Evolutionary conservation across 2,113 vertebrate genomes (phyloP).

Genomic region (Psammodynastes pulverulentus): DNA sequence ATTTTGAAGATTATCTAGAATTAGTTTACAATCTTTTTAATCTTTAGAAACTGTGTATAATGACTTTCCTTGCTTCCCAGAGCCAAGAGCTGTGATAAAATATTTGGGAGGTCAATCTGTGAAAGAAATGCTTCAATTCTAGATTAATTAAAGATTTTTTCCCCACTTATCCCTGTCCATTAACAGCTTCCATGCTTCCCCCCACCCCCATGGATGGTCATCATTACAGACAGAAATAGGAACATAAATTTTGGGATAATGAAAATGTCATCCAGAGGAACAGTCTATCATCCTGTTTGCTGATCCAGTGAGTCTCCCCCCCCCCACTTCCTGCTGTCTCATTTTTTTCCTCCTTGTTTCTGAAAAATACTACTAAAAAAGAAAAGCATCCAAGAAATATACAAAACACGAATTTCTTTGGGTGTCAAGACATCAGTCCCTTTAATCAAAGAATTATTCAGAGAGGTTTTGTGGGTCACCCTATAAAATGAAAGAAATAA

Average conservation of each 20-base stretch:
- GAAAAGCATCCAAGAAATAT: slow-evolving; percentile 5
- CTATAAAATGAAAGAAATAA: background rate
- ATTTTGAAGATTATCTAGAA: slow-evolving; percentile 74
- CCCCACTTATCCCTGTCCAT: slow-evolving; percentile 80
- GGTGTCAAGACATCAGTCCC: background rate
- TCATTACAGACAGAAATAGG: slow-evolving; percentile 90
- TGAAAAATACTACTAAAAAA: slow-evolving; percentile 43
- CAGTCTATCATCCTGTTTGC: slow-evolving; percentile 77
- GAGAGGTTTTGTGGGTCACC: background rate
- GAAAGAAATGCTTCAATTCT: slow-evolving; percentile 71
- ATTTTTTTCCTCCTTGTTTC: slow-evolving; percentile 53
- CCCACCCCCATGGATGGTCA: slow-evolving; percentile 74
- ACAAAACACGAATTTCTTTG: background rate
- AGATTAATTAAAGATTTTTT: slow-evolving; percentile 85
- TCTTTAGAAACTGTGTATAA: slow-evolving; percentile 74
- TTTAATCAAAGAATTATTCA: background rate
- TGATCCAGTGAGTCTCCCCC: slow-evolving; percentile 70
- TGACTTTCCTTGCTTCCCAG: slow-evolving; percentile 73
- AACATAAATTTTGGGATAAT: slow-evolving; percentile 91
- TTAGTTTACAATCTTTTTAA: slow-evolving; percentile 78
- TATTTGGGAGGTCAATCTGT: slow-evolving; percentile 69
- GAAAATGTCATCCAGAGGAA: slow-evolving; percentile 89
- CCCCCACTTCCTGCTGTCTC: slow-evolving; percentile 55
- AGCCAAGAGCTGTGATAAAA: slow-evolving; percentile 73
- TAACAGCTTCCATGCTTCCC: slow-evolving; percentile 76